Conservation (phyloP, 1,140 invertebrate species). For the Drosophila arawakana region DNA sequence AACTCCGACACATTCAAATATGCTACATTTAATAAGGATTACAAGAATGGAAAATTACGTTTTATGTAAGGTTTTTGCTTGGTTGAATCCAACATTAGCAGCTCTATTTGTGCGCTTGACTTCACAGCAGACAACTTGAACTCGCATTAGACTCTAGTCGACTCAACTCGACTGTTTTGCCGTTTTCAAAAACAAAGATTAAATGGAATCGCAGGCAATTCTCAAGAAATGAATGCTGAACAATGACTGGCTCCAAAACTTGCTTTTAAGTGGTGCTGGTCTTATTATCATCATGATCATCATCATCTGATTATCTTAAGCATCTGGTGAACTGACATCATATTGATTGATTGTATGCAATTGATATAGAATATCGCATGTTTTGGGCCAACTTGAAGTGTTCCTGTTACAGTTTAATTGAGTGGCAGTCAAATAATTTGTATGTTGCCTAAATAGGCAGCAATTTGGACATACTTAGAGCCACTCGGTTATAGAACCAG, state of each 20-base stretch:
- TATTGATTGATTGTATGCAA: constrained; percentile 3
- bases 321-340: not conserved
- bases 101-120: constrained; percentile 14
- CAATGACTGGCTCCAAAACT: not conserved
- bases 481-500: constrained; percentile 25
- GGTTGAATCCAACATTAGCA: constrained; percentile 54
- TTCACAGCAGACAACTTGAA: constrained; percentile 41
- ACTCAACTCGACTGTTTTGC: constrained; percentile 1
- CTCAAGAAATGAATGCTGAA: not conserved
- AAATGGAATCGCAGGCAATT: constrained; percentile 33
- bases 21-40: constrained; percentile 73
- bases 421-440: constrained; percentile 42
- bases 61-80: constrained; percentile 69
- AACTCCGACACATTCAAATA: constrained; percentile 35
- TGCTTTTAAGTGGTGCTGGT: not conserved
- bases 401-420: constrained; percentile 30
- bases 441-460: constrained; percentile 32
- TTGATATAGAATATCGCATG: not conserved
- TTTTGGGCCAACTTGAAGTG: not conserved
- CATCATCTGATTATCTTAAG: not conserved
- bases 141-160: constrained; percentile 7
- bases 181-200: constrained; percentile 30
- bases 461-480: constrained; percentile 36
- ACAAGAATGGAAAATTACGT: constrained; percentile 72
- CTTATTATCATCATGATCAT: not conserved